Percentiles rank a stretch among this genome's conserved stretches.
These are phyloP conservation scores for Iguana delicatissima DNA, from an alignment of 2,797 vertebrate genomes.

Conservation along the genomic window DNA sequence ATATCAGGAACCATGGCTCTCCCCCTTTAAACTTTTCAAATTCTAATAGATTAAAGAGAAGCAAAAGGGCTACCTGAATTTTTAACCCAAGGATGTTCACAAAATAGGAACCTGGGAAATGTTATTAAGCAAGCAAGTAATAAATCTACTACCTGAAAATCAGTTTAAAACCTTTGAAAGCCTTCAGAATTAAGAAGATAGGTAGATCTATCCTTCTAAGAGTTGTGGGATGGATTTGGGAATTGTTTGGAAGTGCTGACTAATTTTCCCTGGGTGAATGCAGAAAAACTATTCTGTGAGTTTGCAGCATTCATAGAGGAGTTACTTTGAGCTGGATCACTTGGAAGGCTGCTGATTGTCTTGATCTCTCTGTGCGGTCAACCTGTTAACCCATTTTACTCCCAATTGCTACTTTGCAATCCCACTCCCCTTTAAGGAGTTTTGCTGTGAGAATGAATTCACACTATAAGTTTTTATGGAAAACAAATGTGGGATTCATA, in stretches of 20 bases:
- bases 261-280: neutral
- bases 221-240: neutral
- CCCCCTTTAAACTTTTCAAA: neutral
- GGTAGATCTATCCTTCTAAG: neutral
- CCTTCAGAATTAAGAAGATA: neutral
- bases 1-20: neutral
- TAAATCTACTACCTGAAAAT: conserved; percentile 13
- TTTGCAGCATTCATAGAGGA: neutral
- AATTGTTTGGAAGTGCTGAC: neutral
- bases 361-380: neutral
- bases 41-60: conserved; percentile 31
- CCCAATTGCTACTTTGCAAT: neutral
- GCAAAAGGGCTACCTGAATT: neutral
- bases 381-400: neutral
- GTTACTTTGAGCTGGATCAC: neutral
- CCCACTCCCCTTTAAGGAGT: neutral
- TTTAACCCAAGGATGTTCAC: conserved; percentile 31
- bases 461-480: neutral
- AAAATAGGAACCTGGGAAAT: conserved; percentile 41
- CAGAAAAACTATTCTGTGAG: neutral
- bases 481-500: neutral
- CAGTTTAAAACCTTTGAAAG: conserved; percentile 21
- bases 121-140: conserved; percentile 26
- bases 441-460: neutral
- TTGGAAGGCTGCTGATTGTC: neutral